These are phyloP conservation scores for Alosa alosa DNA, from an alignment of 2,113 vertebrate genomes.

Conservation along the genomic window DNA sequence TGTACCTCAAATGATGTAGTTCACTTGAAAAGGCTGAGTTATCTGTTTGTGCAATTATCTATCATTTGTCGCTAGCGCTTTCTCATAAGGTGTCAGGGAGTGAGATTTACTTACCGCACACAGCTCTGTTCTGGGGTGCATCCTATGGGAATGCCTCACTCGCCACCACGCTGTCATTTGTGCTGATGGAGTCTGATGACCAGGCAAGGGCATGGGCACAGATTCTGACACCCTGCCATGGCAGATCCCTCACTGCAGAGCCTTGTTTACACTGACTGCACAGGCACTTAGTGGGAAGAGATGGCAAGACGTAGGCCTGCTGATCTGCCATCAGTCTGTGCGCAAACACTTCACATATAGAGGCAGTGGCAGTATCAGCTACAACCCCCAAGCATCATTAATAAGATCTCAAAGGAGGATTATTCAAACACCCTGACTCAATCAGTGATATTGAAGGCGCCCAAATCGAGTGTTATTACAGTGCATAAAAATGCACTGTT, in stretches of 20 bases:
- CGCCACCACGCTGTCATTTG: neutral
- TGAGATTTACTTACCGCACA: neutral
- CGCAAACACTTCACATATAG: neutral
- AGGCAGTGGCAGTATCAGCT: neutral
- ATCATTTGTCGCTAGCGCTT: neutral
- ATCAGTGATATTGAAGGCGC: neutral
- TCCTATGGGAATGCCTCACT: neutral
- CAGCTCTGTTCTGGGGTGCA: neutral
- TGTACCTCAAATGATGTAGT: neutral
- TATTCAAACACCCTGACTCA: neutral
- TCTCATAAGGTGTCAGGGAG: neutral
- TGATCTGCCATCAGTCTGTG: neutral
- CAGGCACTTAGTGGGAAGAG: neutral
- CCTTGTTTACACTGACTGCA: neutral
- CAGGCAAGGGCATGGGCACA: neutral
- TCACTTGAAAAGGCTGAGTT: neutral
- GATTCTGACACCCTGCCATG: neutral
- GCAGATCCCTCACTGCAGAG: neutral
- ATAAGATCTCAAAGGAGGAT: neutral
- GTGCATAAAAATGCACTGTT: too few species aligned
- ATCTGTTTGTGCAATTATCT: neutral
- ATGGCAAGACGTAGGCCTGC: neutral
- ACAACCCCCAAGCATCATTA: neutral
- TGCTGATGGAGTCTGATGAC: neutral
- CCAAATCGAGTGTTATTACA: neutral